A percentile compares a stretch with the other conserved stretches of the same genome.
These are phyloP conservation scores for Halichoerus grypus DNA, from an alignment of 2,113 vertebrate genomes.

Conservation along the genomic window DNA sequence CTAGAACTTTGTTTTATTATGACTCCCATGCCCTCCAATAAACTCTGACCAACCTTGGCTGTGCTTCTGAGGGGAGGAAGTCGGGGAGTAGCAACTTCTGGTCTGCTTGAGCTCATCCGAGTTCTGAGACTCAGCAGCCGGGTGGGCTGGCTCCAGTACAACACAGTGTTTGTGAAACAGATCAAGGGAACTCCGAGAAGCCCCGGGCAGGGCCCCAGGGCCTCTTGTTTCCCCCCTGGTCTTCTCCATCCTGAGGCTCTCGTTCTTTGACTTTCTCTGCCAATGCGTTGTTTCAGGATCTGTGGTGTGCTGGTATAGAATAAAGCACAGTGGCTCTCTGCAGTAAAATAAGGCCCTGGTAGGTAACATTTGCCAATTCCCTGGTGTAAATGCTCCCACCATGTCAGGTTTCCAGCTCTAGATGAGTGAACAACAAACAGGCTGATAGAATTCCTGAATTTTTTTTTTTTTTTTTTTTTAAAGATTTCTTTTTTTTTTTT, in stretches of 20 bases:
- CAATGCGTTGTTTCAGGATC: neutral
- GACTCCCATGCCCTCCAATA: slow-evolving; percentile 58
- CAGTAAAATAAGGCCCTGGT: neutral
- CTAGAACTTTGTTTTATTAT: neutral
- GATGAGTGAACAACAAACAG: accelerated
- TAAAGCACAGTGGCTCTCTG: neutral
- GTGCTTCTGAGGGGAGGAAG: neutral
- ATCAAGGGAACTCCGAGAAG: neutral
- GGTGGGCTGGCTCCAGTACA: neutral
- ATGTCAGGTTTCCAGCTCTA: neutral
- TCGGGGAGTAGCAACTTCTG: neutral
- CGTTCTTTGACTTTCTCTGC: neutral
- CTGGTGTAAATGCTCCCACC: neutral
- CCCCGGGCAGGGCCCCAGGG: accelerated
- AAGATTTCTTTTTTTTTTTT: too few species aligned
- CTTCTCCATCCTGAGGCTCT: neutral
- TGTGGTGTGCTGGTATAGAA: neutral
- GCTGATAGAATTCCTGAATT: neutral
- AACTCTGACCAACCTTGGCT: slow-evolving; percentile 19
- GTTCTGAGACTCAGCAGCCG: neutral
- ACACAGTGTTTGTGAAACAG: neutral
- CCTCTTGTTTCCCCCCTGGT: neutral
- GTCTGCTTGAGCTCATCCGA: neutral
- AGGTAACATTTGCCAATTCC: neutral
- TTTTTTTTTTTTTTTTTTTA: too few species aligned